Base-by-base conservation (phyloP, 2,113 vertebrate genomes). In the Fulica atra region DNA sequence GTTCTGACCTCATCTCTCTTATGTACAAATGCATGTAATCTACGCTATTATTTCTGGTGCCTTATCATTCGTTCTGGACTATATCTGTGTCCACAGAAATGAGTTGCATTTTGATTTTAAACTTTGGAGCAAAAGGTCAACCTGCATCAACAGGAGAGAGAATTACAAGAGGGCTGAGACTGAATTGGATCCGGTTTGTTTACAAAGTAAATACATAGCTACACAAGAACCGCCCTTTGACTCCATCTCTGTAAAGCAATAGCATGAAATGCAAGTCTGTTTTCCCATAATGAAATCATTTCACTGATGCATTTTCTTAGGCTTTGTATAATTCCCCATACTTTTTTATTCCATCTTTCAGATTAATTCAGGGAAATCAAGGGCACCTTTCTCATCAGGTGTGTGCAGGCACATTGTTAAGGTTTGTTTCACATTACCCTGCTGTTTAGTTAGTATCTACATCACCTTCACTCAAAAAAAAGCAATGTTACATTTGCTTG, bases 101-200 rank as follows among this genome's bases (percentile, higher is more conserved):
- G 11, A 94, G 74, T 1, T 79, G 60, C 31, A 57, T 94, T 96
- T 93, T 81, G 26, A 81, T 89, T 95, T 86, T 89, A 81, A 93
- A 87, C 61, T 94, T 92, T 81, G 50, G 59, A 74, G 86, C 54
- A 84, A 88, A 96, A 97, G 90, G 93, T 93, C 93, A 97, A 74
- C 26, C 21, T 77, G 73, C 36, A 88, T 66, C 61, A 89, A 48
- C 50, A 86, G 81, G 71, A 90, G 51, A 70, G 8, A 80, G 42
- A 93, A 92, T 59, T 74, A 84, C 70, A 94, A 76, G 60, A 86
- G 31, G 54, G 33, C 48, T 38, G 57, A 82, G 72, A 68, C 7
- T 44, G 79, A 90, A 83, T 33, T n/a, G 70, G 26, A 78, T 86
- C 51, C 8, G 1, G 46, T 93, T 91, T 92, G 61, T 92, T 89